A percentile compares a stretch with the other conserved stretches of the same genome.
Evolutionary conservation across 2,797 vertebrate species (phyloP).

Genomic region (Tolypeutes matacus): DNA sequence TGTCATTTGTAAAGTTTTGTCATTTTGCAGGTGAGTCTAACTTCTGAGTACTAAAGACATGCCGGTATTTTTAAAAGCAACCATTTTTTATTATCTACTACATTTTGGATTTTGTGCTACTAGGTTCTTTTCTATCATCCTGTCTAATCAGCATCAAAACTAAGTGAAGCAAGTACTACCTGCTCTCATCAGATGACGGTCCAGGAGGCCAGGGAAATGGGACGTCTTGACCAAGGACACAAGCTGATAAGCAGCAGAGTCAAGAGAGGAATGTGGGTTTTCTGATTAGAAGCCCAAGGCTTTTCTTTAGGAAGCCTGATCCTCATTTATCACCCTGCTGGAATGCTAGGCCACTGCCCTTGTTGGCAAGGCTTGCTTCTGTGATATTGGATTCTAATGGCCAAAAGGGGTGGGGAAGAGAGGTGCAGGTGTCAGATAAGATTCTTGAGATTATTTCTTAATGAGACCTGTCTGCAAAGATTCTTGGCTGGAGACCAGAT

Average conservation of each 20-base stretch:
- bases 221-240: neutral
- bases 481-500: slow-evolving; percentile 26
- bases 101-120: neutral
- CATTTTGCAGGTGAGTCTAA: neutral
- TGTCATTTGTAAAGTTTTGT: slow-evolving; percentile 48
- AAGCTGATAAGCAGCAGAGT: neutral
- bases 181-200: neutral
- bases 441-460: neutral
- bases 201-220: neutral
- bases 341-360: neutral
- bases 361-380: neutral
- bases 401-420: neutral
- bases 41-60: neutral
- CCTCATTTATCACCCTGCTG: neutral
- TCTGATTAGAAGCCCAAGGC: neutral
- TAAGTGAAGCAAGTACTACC: neutral
- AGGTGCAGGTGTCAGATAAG: neutral
- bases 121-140: neutral
- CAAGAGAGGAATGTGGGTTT: rapidly evolving
- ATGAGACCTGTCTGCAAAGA: neutral
- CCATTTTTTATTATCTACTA: neutral
- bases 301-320: neutral
- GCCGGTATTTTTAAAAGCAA: neutral
- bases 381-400: neutral
- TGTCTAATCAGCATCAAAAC: neutral